A percentile compares a stretch with the other conserved stretches of the same genome.
Conservation (phyloP, 2,888 invertebrate species). For the Hermaeophaga mercurialis region DNA sequence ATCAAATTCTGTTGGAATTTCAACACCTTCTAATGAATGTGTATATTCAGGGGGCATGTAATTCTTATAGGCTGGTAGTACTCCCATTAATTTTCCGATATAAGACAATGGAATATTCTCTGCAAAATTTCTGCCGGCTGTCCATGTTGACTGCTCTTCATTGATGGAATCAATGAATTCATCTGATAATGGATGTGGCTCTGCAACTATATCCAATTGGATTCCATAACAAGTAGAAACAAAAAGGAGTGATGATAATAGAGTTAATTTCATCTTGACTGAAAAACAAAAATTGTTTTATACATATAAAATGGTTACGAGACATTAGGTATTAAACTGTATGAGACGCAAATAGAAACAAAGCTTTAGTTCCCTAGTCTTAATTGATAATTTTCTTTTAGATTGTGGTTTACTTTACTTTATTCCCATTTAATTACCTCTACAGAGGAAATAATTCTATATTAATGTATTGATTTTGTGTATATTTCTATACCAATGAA, state of each 20-base stretch:
- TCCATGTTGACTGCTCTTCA: constrained; percentile 33
- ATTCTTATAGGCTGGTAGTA: constrained; percentile 64
- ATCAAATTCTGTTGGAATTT: constrained; percentile 80
- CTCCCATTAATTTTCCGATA: constrained; percentile 73
- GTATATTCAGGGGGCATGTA: constrained; percentile 52
- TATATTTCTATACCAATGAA: too few species aligned
- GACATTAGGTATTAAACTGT: too few species aligned
- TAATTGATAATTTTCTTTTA: too few species aligned
- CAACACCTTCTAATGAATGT: constrained; percentile 56
- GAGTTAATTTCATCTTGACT: not conserved
- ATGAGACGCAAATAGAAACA: too few species aligned
- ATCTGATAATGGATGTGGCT: constrained; percentile 29
- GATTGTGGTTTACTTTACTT: too few species aligned
- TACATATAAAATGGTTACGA: too few species aligned
- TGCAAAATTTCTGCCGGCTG: constrained; percentile 34
- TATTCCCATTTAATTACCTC: too few species aligned
- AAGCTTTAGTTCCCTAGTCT: too few species aligned
- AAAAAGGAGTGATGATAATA: not conserved
- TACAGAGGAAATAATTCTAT: too few species aligned
- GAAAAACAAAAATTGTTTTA: too few species aligned
- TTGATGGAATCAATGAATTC: constrained; percentile 35
- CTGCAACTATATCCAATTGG: not conserved
- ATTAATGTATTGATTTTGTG: too few species aligned
- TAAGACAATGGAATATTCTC: constrained; percentile 63
- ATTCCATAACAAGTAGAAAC: not conserved